A percentile compares a stretch with the other conserved stretches of the same genome.
Conservation (phyloP, 2,888 invertebrate species). For the Drosophila aldrichi region DNA sequence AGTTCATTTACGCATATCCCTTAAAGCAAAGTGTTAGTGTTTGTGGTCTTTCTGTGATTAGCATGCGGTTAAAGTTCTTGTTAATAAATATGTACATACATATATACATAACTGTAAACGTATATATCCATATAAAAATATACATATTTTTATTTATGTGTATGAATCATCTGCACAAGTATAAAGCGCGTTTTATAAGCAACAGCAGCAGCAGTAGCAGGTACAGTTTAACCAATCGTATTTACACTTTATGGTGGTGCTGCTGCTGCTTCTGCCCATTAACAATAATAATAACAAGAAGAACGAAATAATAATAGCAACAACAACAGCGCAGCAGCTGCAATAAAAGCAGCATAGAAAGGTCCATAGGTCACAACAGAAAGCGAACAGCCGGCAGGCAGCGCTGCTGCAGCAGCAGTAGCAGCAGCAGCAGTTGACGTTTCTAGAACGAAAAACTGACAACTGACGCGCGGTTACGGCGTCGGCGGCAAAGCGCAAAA, state of each 20-base stretch:
- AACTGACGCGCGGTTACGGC: slow-evolving; percentile 33
- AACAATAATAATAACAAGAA: slow-evolving; percentile 27
- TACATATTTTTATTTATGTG: too few species aligned
- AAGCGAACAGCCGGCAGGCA: slow-evolving; percentile 9
- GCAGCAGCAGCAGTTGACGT: slow-evolving; percentile 43
- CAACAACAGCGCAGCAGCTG: slow-evolving; percentile 16
- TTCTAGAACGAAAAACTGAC: slow-evolving; percentile 66
- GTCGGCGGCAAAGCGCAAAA: slow-evolving; percentile 23
- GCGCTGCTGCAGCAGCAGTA: slow-evolving; percentile 10
- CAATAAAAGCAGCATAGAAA: slow-evolving; percentile 48
- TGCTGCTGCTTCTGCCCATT: slow-evolving; percentile 12
- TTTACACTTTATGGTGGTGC: slow-evolving; percentile 7
- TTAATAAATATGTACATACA: background rate
- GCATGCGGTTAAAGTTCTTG: slow-evolving; percentile 40
- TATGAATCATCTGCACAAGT: slow-evolving; percentile 39
- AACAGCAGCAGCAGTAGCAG: slow-evolving; percentile 27
- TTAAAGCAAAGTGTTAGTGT: slow-evolving; percentile 22
- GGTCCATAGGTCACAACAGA: slow-evolving; percentile 70
- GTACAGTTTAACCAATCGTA: slow-evolving; percentile 57
- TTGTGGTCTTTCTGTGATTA: slow-evolving; percentile 34
- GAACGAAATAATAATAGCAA: slow-evolving; percentile 3
- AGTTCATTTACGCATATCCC: slow-evolving; percentile 58
- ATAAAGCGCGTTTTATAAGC: slow-evolving; percentile 45
- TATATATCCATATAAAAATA: too few species aligned
- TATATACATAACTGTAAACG: background rate